Percentiles rank a stretch among this genome's conserved stretches.
Evolutionary conservation across 2,113 vertebrate genomes (phyloP).

Genomic region (Desmodus rotundus): DNA sequence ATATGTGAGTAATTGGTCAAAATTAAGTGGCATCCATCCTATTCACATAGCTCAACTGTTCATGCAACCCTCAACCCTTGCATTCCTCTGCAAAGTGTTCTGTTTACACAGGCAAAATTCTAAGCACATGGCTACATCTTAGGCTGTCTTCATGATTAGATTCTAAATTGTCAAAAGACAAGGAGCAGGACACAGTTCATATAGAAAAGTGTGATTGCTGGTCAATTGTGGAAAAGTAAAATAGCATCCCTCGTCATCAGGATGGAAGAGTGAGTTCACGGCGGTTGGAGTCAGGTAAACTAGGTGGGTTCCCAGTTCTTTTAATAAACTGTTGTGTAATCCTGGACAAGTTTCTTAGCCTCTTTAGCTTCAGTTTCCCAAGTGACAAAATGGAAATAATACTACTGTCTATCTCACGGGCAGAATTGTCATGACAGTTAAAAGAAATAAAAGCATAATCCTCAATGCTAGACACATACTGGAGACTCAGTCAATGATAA

Average conservation of each 20-base stretch:
- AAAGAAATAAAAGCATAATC: not conserved
- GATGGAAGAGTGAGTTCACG: not conserved
- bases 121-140: conserved; percentile 36
- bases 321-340: not conserved
- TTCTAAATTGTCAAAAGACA: conserved; percentile 32
- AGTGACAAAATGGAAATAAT: not conserved
- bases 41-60: conserved; percentile 66
- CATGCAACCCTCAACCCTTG: conserved; percentile 64
- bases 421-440: not conserved
- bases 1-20: conserved; percentile 62
- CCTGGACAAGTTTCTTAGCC: not conserved
- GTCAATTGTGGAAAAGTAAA: not conserved
- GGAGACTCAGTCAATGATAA: not conserved
- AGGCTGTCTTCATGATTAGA: conserved; percentile 25
- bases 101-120: conserved; percentile 62
- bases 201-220: not conserved
- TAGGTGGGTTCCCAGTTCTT: not conserved
- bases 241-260: not conserved
- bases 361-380: not conserved
- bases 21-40: conserved; percentile 58
- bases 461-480: not conserved
- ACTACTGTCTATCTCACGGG: not conserved
- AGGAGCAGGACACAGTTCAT: not conserved
- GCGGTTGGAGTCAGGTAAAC: not conserved
- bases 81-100: conserved; percentile 56